phyloP scores from a whole-genome alignment of 2,797 vertebrate species.

The Chrosomus eos region DNA sequence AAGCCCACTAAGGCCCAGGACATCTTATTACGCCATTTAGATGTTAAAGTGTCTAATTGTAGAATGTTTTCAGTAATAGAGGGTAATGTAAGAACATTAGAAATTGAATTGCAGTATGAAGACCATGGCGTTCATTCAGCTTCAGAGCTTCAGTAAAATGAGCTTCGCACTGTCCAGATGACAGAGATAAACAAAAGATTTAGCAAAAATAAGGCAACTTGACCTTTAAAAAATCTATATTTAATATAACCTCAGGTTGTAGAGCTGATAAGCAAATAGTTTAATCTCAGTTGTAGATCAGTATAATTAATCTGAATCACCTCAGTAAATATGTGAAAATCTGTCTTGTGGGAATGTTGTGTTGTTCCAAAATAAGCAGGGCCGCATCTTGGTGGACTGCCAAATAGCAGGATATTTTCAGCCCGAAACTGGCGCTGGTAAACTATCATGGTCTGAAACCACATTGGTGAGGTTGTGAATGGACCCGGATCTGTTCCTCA shows the following conservation, averaged over 20 bases:
- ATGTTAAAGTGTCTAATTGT: not conserved
- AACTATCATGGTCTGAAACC: conserved; percentile 20
- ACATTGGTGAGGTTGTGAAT: not conserved
- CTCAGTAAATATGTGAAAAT: conserved; percentile 44
- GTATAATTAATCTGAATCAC: conserved; percentile 33
- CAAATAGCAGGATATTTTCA: conserved; percentile 44
- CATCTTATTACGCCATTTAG: not conserved
- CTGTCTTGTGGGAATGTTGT: conserved; percentile 49
- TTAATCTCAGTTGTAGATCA: conserved; percentile 37
- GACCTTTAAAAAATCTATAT: conserved; percentile 22
- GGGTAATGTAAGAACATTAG: not conserved
- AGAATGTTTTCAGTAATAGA: conserved; percentile 7
- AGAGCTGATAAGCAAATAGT: conserved; percentile 15
- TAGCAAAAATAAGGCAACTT: not conserved
- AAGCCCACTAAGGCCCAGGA: conserved; percentile 2
- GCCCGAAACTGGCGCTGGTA: conserved; percentile 25
- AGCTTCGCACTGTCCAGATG: not conserved
- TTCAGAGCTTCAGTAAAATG: not conserved
- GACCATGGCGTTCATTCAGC: not conserved
- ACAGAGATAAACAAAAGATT: not conserved
- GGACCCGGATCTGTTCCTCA: not conserved
- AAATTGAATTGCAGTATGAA: not conserved
- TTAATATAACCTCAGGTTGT: conserved; percentile 25
- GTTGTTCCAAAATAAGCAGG: conserved; percentile 50
- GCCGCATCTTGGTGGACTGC: conserved; percentile 30